Evolutionary conservation across 2,888 invertebrate genomes (phyloP).

Genomic region (Hedychridium roseum): DNA sequence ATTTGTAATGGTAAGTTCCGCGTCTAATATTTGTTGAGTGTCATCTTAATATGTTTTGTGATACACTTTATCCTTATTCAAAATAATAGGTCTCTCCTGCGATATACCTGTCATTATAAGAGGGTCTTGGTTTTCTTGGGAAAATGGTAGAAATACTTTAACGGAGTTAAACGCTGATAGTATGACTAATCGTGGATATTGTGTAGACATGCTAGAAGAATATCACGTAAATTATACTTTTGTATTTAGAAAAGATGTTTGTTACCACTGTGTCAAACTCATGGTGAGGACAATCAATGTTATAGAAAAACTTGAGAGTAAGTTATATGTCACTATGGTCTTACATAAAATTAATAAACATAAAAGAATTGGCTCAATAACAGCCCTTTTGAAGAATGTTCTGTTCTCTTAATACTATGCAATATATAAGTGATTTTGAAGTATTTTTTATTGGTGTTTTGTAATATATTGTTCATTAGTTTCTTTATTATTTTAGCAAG

Average conservation of each 20-base stretch:
- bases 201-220: slow-evolving; percentile 77
- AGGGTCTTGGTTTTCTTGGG: slow-evolving; percentile 93
- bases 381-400: neutral
- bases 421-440: neutral
- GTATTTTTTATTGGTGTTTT: neutral
- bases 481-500: slow-evolving; percentile 66
- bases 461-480: neutral
- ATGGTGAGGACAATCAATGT: slow-evolving; percentile 88
- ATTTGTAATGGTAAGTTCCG: too few relatives aligned
- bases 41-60: too few relatives aligned
- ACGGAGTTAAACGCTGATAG: slow-evolving; percentile 83
- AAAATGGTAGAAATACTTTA: slow-evolving; percentile 82
- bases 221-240: slow-evolving; percentile 85
- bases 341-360: neutral
- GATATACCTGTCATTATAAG: slow-evolving; percentile 80
- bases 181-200: slow-evolving; percentile 79
- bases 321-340: slow-evolving; percentile 50
- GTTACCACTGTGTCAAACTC: slow-evolving; percentile 86
- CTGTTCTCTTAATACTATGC: neutral
- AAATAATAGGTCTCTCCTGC: slow-evolving; percentile 68
- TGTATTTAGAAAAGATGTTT: slow-evolving; percentile 74
- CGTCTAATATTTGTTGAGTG: too few relatives aligned
- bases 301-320: slow-evolving; percentile 87
- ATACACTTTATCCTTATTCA: too few relatives aligned
- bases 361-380: neutral